Conservation (phyloP, 1,140 invertebrate genomes). For the Euwallacea fornicatus region DNA sequence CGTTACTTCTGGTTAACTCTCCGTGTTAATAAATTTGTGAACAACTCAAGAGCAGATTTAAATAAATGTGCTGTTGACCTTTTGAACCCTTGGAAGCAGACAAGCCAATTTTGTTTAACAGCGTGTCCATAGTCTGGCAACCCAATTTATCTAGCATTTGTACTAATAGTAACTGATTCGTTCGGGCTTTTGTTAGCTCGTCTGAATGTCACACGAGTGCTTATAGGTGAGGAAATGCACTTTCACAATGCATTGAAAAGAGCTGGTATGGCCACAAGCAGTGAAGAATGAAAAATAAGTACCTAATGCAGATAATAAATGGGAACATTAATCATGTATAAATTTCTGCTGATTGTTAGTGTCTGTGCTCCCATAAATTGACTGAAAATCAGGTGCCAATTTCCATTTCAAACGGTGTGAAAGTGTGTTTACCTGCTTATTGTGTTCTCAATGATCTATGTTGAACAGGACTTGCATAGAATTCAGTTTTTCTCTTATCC, state of each 20-base stretch:
- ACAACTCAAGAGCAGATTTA: too few species aligned
- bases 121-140: not conserved
- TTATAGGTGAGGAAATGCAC: not conserved
- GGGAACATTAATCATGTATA: constrained; percentile 22
- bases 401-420: too few species aligned
- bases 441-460: too few species aligned
- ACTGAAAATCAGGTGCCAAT: not conserved
- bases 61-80: too few species aligned
- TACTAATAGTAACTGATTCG: constrained; percentile 8
- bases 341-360: constrained; percentile 27
- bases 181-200: not conserved
- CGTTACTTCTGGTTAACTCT: too few species aligned
- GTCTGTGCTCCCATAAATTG: constrained; percentile 15
- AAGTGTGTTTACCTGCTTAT: too few species aligned
- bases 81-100: too few species aligned
- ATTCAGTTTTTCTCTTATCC: too few species aligned
- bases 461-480: too few species aligned
- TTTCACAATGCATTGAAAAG: not conserved
- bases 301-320: constrained; percentile 24
- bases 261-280: not conserved
- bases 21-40: too few species aligned
- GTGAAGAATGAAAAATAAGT: constrained; percentile 21
- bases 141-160: constrained; percentile 9
- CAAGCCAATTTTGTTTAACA: too few species aligned
- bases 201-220: not conserved